Evolutionary conservation across 37 sponge, comb jelly and placozoan genomes (phyloP).

Genomic region (Hexactinellida sp.): DNA sequence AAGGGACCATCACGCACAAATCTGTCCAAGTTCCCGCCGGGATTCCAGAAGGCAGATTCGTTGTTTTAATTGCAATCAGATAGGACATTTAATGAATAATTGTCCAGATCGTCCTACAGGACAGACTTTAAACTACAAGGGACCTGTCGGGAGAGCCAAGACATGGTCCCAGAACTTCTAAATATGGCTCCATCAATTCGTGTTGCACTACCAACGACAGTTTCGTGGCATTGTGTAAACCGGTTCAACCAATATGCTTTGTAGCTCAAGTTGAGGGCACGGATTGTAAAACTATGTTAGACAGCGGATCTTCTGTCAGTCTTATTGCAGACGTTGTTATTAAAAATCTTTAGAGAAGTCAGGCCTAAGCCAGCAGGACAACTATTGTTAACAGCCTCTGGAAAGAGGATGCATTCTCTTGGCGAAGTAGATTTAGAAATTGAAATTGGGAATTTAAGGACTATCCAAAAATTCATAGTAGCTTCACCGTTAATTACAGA

Average conservation of each 20-base stretch:
- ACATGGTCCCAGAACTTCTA: background rate
- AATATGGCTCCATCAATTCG: background rate
- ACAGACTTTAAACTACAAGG: constrained; percentile 1
- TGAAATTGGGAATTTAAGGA: background rate
- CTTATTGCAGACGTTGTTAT: background rate
- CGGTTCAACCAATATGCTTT: background rate
- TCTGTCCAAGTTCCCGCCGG: background rate
- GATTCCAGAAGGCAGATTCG: background rate
- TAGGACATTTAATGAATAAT: background rate
- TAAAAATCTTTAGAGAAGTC: background rate
- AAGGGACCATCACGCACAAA: background rate
- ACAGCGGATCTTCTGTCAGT: background rate
- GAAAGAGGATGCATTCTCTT: background rate
- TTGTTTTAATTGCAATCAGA: background rate
- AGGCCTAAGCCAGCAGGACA: background rate
- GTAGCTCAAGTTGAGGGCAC: background rate
- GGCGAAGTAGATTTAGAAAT: constrained; percentile 6
- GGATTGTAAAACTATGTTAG: background rate
- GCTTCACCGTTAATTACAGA: background rate
- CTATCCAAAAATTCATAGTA: background rate
- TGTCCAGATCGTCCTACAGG: background rate
- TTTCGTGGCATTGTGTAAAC: background rate
- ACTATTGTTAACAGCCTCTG: background rate
- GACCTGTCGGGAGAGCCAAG: constrained; percentile 6
- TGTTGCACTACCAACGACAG: background rate